phyloP scores from a whole-genome alignment of 2,113 vertebrate species.

The Perca schrenkii region DNA sequence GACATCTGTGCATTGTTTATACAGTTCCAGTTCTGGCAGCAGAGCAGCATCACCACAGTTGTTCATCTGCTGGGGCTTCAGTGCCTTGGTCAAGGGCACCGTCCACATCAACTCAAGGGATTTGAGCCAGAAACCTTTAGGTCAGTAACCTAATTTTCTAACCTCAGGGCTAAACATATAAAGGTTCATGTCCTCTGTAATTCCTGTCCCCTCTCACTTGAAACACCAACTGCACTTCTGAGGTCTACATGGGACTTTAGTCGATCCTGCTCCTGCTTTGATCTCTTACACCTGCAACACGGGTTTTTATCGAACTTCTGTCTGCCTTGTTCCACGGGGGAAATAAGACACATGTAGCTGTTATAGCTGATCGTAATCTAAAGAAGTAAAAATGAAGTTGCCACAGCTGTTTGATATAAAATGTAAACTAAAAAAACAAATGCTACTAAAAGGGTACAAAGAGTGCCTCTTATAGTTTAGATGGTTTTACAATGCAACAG shows the following conservation, averaged over 20 bases:
- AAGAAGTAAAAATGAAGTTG: neutral
- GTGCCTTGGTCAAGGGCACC: constrained; percentile 49
- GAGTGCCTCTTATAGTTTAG: neutral
- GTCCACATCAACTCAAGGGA: constrained; percentile 36
- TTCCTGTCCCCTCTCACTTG: constrained; percentile 3
- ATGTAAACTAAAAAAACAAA: neutral
- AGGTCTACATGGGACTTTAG: constrained; percentile 20
- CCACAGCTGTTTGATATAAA: constrained; percentile 4
- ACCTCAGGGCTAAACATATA: neutral
- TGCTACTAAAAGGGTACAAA: neutral
- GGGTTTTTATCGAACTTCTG: constrained; percentile 22
- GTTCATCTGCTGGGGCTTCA: constrained; percentile 22
- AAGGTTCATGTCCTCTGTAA: constrained; percentile 14
- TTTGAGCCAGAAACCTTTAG: constrained; percentile 27
- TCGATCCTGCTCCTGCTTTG: constrained; percentile 34
- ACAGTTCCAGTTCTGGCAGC: constrained; percentile 35
- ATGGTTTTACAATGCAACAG: constrained; percentile 7
- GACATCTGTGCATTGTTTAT: constrained; percentile 1
- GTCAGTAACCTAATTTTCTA: constrained; percentile 37
- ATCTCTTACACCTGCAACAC: constrained; percentile 17
- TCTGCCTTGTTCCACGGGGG: neutral
- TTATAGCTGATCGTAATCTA: neutral
- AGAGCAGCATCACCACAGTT: constrained; percentile 20
- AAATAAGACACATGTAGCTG: constrained; percentile 15
- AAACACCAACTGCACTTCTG: neutral